A percentile compares a stretch with the other conserved stretches of the same genome.
Evolutionary conservation across 2,797 vertebrate genomes (phyloP).

Genomic region (Parauchenoglanis ngamensis): DNA sequence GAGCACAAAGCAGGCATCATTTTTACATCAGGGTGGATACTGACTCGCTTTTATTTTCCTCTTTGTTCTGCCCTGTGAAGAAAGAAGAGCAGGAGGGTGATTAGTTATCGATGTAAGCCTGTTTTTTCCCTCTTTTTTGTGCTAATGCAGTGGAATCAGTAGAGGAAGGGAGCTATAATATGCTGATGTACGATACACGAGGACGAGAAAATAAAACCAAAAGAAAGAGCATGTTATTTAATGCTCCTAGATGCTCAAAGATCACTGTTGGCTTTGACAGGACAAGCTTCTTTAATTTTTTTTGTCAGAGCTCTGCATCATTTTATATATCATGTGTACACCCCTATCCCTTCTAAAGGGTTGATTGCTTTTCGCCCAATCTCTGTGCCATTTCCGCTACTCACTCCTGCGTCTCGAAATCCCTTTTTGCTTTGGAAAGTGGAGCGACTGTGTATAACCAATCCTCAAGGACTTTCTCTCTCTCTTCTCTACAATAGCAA

Average conservation of each 20-base stretch:
- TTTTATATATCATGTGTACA: background rate
- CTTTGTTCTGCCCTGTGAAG: slow-evolving; percentile 36
- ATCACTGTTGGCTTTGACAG: slow-evolving; percentile 35
- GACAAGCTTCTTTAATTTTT: slow-evolving; percentile 31
- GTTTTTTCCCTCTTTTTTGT: slow-evolving; percentile 16
- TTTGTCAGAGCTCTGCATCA: slow-evolving; percentile 10
- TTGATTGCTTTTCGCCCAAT: background rate
- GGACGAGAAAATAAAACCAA: background rate
- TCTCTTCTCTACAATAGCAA: slow-evolving; percentile 8
- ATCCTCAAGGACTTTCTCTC: slow-evolving; percentile 13
- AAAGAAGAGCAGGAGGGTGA: slow-evolving; percentile 25
- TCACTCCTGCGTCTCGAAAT: background rate
- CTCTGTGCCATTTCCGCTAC: background rate
- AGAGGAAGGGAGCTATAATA: slow-evolving; percentile 25
- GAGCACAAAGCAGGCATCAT: background rate
- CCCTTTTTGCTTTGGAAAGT: slow-evolving; percentile 23
- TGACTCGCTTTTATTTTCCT: slow-evolving; percentile 11
- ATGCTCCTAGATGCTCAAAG: slow-evolving; percentile 26
- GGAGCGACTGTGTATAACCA: background rate
- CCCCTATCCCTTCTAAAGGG: slow-evolving; percentile 3
- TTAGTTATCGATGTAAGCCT: slow-evolving; percentile 45
- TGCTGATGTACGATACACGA: slow-evolving; percentile 17
- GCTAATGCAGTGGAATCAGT: slow-evolving; percentile 40
- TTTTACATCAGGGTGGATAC: slow-evolving; percentile 9
- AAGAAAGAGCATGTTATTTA: slow-evolving; percentile 8